Conservation (phyloP, 2,888 invertebrate species). For the Drosophila planitibia region DNA sequence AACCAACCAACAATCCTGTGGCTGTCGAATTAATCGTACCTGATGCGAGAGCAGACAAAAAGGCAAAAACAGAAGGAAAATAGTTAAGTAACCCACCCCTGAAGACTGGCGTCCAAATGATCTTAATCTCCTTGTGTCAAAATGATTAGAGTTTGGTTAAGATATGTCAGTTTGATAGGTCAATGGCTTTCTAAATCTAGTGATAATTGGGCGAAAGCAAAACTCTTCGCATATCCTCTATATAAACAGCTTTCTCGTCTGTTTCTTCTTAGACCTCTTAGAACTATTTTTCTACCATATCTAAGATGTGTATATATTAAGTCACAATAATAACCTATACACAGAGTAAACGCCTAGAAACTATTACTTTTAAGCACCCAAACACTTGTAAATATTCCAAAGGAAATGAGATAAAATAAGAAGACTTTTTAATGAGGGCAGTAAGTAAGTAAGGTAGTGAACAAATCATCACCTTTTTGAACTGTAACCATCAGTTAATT, state of each 20-base stretch:
- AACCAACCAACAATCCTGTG: slow-evolving; percentile 51
- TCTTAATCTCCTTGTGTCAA: not conserved
- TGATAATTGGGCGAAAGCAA: not conserved
- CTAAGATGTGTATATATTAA: too few relatives aligned
- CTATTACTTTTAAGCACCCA: too few relatives aligned
- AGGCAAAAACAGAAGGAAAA: not conserved
- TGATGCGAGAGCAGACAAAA: slow-evolving; percentile 10
- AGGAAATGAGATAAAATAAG: too few relatives aligned
- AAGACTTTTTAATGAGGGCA: too few relatives aligned
- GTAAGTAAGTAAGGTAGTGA: not conserved
- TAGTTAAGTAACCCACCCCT: not conserved
- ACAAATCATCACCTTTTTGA: not conserved
- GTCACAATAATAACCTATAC: too few relatives aligned
- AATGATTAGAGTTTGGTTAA: not conserved
- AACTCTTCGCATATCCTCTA: not conserved
- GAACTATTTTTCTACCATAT: not conserved
- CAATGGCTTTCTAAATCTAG: not conserved
- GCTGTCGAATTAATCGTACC: slow-evolving; percentile 53
- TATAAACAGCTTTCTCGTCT: not conserved
- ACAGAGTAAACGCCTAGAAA: too few relatives aligned
- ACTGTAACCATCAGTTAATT: not conserved
- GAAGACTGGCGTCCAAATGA: not conserved
- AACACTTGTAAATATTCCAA: too few relatives aligned
- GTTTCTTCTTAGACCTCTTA: not conserved
- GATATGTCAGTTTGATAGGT: not conserved